Percentiles rank a stretch among this genome's conserved stretches.
Conservation (phyloP, 1,140 invertebrate genomes). For the Drosophila aff. region DNA sequence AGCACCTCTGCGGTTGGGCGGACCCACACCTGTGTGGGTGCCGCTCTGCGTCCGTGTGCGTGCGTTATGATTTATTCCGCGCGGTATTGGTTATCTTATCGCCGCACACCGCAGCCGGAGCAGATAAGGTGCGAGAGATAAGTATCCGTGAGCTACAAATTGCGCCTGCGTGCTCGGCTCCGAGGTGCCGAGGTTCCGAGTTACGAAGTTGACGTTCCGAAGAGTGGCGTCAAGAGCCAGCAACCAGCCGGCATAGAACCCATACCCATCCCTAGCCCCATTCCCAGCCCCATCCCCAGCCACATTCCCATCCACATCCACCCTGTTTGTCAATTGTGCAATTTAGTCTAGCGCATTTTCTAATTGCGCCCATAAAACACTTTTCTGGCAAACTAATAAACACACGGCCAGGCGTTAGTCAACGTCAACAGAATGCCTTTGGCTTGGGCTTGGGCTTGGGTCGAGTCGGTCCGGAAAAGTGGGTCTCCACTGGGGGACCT, state of each 20-base stretch:
- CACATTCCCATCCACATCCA: not conserved
- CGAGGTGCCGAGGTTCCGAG: not conserved
- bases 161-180: slow-evolving; percentile 77
- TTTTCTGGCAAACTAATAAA: slow-evolving; percentile 81
- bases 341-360: slow-evolving; percentile 77
- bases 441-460: slow-evolving; percentile 16
- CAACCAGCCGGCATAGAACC: slow-evolving; percentile 24
- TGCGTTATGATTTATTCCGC: slow-evolving; percentile 83
- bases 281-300: not conserved
- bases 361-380: slow-evolving; percentile 80
- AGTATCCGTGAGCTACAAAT: slow-evolving; percentile 80
- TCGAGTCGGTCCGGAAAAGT: slow-evolving; percentile 9
- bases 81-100: slow-evolving; percentile 79
- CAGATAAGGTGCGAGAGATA: slow-evolving; percentile 67
- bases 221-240: slow-evolving; percentile 33
- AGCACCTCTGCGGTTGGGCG: slow-evolving; percentile 66
- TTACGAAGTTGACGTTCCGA: slow-evolving; percentile 12
- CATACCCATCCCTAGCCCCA: slow-evolving; percentile 7
- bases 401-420: slow-evolving; percentile 55
- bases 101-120: slow-evolving; percentile 21
- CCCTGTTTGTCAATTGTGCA: slow-evolving; percentile 77
- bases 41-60: slow-evolving; percentile 39
- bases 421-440: slow-evolving; percentile 43
- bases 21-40: slow-evolving; percentile 54
- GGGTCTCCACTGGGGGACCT: slow-evolving; percentile 29